Conservation (phyloP, 2,113 vertebrate species). For the Campylomormyrus tamandua region DNA sequence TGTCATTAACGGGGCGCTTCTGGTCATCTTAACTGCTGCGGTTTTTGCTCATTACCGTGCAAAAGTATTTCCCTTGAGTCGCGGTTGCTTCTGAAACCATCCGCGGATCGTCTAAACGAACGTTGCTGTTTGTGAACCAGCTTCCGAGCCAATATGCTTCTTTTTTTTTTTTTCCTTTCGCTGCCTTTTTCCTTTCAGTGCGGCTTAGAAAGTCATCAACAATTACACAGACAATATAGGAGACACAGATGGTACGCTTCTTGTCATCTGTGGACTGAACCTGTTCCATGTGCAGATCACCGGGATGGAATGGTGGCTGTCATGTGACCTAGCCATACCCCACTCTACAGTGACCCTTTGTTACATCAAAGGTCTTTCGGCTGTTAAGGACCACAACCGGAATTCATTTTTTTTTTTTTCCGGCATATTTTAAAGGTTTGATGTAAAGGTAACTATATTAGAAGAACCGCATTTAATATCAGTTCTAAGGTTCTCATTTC, state of each 20-base stretch:
- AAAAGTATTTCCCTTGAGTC: neutral
- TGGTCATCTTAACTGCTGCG: neutral
- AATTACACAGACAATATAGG: neutral
- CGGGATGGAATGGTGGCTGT: too few relatives aligned
- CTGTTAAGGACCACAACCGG: neutral
- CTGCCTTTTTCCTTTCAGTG: neutral
- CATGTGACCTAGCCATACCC: neutral
- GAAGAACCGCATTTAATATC: neutral
- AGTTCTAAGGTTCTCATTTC: neutral
- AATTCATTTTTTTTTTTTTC: neutral
- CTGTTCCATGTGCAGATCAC: neutral
- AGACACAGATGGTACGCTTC: too few relatives aligned
- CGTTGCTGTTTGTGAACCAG: neutral
- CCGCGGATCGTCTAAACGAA: neutral
- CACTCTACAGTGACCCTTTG: neutral
- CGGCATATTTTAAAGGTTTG: neutral
- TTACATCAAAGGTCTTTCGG: neutral
- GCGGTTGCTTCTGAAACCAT: neutral
- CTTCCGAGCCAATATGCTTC: neutral
- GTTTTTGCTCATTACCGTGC: conserved; percentile 3
- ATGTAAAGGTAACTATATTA: neutral
- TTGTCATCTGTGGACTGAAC: neutral
- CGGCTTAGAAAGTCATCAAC: neutral
- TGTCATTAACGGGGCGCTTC: neutral
- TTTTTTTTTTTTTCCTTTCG: neutral